Evolutionary conservation across 1,140 invertebrate genomes (phyloP), one percentile per base, ranked within the genome.

Genomic region (Trialeurodes vaporariorum): DNA sequence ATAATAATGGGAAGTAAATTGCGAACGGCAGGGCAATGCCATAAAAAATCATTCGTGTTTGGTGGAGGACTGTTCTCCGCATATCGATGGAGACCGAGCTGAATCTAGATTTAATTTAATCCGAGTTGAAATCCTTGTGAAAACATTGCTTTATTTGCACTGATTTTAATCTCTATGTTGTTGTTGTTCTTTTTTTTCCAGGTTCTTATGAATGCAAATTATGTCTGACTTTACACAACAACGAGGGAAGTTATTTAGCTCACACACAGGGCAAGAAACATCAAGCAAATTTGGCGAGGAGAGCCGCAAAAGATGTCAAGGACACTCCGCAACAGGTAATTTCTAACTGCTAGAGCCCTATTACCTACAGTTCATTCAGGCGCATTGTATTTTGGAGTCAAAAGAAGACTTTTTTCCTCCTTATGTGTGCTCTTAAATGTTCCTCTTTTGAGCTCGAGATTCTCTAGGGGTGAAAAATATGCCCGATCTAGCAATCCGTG

Each of bases 241-340:
- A 99, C 82, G 98, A 99, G 80, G 98, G 97, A 1, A 98, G 94
- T 77, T 99, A 99, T 77, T 82, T 99, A 73, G 97, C 98, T 17
- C 98, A 99, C 75, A 99, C 98, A 0, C 98, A 99, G 80, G 98
- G 98, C n/a, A 99, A 99, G 77, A 99, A 99, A 75, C 98, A 99
- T 91, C 98, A 99, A 79, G 93, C 95, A 0, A 99, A 99, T 81
- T 84, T 99, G 75, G 97, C 96, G 9, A 83, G 97, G 49, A 82
- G 98, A 80, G 97, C 97, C 63, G 97, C 97, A 0, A 98, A 98
- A 79, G 97, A 99, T 80, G 96, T 97, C 2, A 97, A 98, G 77
- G 97, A 99, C 81, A 87, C 92, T 12, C 96, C 96, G 0, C 87
- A 90, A 59, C 86, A 84, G 72, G 79, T 80, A 71, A 21, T 64